These are phyloP conservation scores for Centroberyx gerrardi DNA, from an alignment of 2,797 vertebrate genomes.

Conservation along the genomic window DNA sequence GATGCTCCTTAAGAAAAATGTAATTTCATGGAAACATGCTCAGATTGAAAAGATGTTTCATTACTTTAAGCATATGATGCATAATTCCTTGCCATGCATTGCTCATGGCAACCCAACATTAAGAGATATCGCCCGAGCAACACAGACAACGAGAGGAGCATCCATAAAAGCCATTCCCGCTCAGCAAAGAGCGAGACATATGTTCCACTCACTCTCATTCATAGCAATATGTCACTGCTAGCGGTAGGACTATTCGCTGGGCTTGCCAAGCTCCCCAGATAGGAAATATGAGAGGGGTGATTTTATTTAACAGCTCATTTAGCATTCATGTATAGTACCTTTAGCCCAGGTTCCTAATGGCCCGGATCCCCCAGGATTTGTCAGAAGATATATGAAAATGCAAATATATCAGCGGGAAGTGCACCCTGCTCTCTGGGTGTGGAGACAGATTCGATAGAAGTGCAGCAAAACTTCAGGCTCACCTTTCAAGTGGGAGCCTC, in stretches of 20 bases:
- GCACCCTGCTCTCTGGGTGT: slow-evolving; percentile 41
- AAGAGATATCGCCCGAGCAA: slow-evolving; percentile 12
- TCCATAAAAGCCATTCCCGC: slow-evolving; percentile 1
- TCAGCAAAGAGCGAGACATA: slow-evolving; percentile 48
- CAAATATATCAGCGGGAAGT: slow-evolving; percentile 72
- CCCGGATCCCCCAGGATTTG: slow-evolving; percentile 72
- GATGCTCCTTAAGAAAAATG: neutral
- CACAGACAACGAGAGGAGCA: slow-evolving; percentile 1
- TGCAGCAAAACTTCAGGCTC: slow-evolving; percentile 41
- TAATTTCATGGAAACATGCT: neutral
- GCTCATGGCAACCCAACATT: slow-evolving; percentile 8
- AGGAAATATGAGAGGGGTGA: slow-evolving; percentile 73
- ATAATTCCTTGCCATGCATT: neutral
- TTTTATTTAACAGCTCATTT: slow-evolving; percentile 84
- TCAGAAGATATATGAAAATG: slow-evolving; percentile 81
- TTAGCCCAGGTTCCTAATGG: slow-evolving; percentile 75
- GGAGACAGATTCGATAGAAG: slow-evolving; percentile 51
- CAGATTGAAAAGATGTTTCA: neutral
- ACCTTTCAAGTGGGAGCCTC: slow-evolving; percentile 34
- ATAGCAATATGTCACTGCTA: slow-evolving; percentile 59
- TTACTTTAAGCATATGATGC: neutral
- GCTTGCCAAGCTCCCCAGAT: slow-evolving; percentile 46
- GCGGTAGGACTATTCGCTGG: slow-evolving; percentile 27
- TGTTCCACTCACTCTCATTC: slow-evolving; percentile 58
- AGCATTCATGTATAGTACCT: slow-evolving; percentile 79